A percentile compares a stretch with the other conserved stretches of the same genome.
phyloP scores from a whole-genome alignment of 2,888 invertebrate species.

The Plagodis pulveraria region DNA sequence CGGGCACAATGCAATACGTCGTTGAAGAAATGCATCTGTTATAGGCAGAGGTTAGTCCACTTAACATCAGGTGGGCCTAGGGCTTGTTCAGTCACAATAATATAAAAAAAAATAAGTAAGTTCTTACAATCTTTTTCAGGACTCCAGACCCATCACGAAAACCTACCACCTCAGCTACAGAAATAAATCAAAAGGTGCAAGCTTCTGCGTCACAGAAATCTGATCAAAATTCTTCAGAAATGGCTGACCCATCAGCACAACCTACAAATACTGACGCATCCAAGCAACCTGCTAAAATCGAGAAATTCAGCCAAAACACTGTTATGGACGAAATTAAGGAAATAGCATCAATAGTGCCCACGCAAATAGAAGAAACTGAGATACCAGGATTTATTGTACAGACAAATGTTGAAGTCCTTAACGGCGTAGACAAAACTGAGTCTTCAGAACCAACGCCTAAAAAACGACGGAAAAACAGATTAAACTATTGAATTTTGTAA shows the following conservation, averaged over 20 bases:
- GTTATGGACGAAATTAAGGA: not conserved
- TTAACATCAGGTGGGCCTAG: no score
- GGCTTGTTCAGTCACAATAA: no score
- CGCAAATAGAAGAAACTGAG: conserved; percentile 2
- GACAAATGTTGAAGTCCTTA: not conserved
- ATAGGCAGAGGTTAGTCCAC: no score
- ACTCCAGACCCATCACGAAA: not conserved
- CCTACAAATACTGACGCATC: not conserved
- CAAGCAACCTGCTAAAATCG: not conserved
- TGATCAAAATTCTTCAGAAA: not conserved
- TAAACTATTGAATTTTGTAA: conserved; percentile 32
- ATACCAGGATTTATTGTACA: not conserved
- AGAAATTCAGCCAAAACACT: conserved; percentile 13
- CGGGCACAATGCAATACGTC: no score
- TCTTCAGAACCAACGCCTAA: conserved; percentile 18
- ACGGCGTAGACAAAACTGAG: not conserved
- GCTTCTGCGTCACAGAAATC: not conserved
- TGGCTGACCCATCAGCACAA: not conserved
- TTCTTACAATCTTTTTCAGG: not conserved
- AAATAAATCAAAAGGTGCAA: not conserved
- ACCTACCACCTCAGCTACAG: not conserved
- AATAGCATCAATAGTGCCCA: not conserved
- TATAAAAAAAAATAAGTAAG: no score
- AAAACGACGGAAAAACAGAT: conserved; percentile 35
- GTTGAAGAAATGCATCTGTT: no score